Evolutionary conservation across 2,797 vertebrate genomes (phyloP), one percentile per base, ranked within the genome.

Genomic region (Onychomys leucogaster): DNA sequence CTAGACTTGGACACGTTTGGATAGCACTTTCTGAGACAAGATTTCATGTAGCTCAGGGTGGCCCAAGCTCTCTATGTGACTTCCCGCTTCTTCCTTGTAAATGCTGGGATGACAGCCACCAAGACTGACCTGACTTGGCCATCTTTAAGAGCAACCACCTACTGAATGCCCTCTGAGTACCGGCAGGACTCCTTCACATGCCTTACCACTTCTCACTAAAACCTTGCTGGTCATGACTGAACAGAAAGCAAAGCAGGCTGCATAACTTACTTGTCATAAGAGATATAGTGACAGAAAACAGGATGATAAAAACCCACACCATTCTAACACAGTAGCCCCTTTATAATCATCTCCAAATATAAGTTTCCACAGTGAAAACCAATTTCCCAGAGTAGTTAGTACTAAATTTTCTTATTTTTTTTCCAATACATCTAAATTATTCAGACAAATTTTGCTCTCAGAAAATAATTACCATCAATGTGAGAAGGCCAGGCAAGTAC

Each of bases 391-490:
- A 81, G 41, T 63, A 90, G 14, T 65, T 57, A 69, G 32, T 5
- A 89, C n/a, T 17, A 41, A 49, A 77, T 7, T 46, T 87, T 32
- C 41, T 21, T 90, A 11, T 49, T 49, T 49, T 49, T 49, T 97
- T 94, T 80, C 89, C 9, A 52, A 19, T 55, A 90, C 69, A 83
- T 73, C 71, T 81, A 93, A 94, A 87, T 94, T 91, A 65, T 82
- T 82, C 41, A 69, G 52, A 76, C 57, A 95, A 90, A 93, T 46
- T 46, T 21, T 46, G 27, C 71, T 87, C 83, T 95, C 59, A 84
- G 73, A 91, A 83, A 94, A 87, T 78, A 92, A n/a, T 89, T 96
- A 84, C 63, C 80, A 87, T 46, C 91, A 71, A 77, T 43, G 63
- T 73, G 16, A 49, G 49, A 49, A 49, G 49, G 49, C 49, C 49